phyloP scores from a whole-genome alignment of 2,113 vertebrate species.

The Balaeniceps rex region DNA sequence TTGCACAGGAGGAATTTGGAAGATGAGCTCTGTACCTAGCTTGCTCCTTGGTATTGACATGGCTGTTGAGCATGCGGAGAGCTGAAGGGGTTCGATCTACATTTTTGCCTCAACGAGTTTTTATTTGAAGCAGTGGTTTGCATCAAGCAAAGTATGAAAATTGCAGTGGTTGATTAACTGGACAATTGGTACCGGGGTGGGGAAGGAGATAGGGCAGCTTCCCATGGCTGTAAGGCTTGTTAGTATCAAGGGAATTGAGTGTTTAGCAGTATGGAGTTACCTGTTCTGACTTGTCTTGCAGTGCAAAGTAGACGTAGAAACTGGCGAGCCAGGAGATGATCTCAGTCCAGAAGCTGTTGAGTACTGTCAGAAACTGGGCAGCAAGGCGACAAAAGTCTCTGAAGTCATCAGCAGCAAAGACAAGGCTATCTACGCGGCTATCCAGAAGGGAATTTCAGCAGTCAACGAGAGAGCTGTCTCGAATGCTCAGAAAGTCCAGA shows the following conservation, averaged over 20 bases:
- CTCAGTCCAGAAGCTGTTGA: conserved; percentile 76
- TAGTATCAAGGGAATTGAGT: accelerated
- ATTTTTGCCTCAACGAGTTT: not conserved
- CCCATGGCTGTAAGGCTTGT: accelerated
- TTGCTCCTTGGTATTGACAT: accelerated
- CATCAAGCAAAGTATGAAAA: not conserved
- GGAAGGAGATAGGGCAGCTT: not conserved
- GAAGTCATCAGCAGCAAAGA: conserved; percentile 79
- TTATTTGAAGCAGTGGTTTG: not conserved
- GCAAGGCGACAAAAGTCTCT: conserved; percentile 73
- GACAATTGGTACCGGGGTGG: accelerated
- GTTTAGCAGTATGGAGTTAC: accelerated
- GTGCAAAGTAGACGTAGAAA: conserved; percentile 72
- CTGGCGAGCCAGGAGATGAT: conserved; percentile 76
- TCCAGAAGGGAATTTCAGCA: conserved; percentile 81
- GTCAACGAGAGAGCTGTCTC: conserved; percentile 81
- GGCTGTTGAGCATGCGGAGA: not conserved
- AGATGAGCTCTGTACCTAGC: not conserved
- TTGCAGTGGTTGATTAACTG: not conserved
- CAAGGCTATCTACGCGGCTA: conserved; percentile 67
- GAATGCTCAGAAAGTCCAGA: conserved; percentile 88
- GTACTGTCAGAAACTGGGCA: conserved; percentile 81
- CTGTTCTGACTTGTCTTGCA: conserved; percentile 4
- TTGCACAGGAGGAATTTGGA: not conserved
- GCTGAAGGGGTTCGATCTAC: not conserved